Evolutionary conservation across 2,888 invertebrate genomes (phyloP).

Genomic region (Diloba caeruleocephala): DNA sequence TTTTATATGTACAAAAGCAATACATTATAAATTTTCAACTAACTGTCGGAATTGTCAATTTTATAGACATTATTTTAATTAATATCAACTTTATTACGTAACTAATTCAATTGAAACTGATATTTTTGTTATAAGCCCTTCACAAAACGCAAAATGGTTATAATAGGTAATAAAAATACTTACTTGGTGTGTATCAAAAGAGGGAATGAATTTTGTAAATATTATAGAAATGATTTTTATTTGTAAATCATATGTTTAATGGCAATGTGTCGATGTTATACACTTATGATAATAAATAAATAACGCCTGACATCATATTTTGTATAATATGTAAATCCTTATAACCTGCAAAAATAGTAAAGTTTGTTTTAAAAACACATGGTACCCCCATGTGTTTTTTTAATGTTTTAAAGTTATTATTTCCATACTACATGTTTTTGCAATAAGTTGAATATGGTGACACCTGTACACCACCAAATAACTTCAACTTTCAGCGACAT

Average conservation of each 20-base stretch:
- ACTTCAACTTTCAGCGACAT: too few species aligned
- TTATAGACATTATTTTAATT: too few species aligned
- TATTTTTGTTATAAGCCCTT: slow-evolving; percentile 31
- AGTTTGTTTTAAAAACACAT: too few species aligned
- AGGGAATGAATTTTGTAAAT: slow-evolving; percentile 81
- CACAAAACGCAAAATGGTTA: slow-evolving; percentile 18
- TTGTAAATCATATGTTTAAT: slow-evolving; percentile 85
- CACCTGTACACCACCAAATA: too few species aligned
- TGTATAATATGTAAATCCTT: neutral
- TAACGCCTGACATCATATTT: slow-evolving; percentile 66
- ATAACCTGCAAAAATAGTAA: too few species aligned
- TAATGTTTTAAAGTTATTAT: too few species aligned
- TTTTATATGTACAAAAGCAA: too few species aligned
- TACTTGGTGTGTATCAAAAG: slow-evolving; percentile 64
- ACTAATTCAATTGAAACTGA: slow-evolving; percentile 34
- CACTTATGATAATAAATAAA: slow-evolving; percentile 84
- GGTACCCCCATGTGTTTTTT: too few species aligned
- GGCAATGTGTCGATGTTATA: slow-evolving; percentile 88
- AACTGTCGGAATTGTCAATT: too few species aligned
- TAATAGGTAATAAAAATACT: slow-evolving; percentile 18
- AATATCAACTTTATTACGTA: neutral
- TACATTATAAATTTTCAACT: too few species aligned
- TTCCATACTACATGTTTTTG: too few species aligned
- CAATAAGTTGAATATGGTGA: too few species aligned
- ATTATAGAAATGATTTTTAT: slow-evolving; percentile 77